Evolutionary conservation across 2,797 vertebrate genomes (phyloP), one percentile per base, ranked within the genome.

Genomic region (Geotrypetes seraphini): DNA sequence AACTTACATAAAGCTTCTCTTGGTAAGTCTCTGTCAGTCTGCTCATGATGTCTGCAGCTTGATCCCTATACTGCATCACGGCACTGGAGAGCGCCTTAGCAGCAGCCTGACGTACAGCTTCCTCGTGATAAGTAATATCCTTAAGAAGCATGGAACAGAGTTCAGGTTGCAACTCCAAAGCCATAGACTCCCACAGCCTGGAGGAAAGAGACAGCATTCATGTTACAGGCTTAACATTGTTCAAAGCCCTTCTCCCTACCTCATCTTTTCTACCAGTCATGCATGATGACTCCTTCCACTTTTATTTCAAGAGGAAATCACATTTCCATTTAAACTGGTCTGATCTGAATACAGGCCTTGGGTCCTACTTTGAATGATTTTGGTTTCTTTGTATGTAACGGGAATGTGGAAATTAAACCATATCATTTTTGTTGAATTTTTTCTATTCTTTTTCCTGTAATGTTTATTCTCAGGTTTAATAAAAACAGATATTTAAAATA

Each of bases 21-120:
- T 98, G 91, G 69, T 98, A 99, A 38, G 98, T 84, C 47, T 94
- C 86, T n/a, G 83, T 90, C 16, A 99, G 89, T 47, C 86, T 88
- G 50, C 65, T 65, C 54, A 99, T 84, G 31, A 96, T 94, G 2
- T 77, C 48, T 2, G 85, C 71, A 2, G 91, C 90, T 61, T 93
- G 90, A 17, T 71, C 74, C 34, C 19, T 83, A 72, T 96, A 99
- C 16, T 80, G 72, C n/a, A 85, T 88, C 25, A 97, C 83, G 0
- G 90, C 87, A 8, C 77, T 88, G 3, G 96, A 96, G 37, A 98
- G 75, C 15, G 92, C 94, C 27, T 94, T 93, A 0, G 96, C 94
- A 1, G 83, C 88, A 0, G 96, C 92, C 9, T 87, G 78, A 5
- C 95, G 78, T 28, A 97, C 84, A 0, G 88, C 92, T 37, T 91